Evolutionary conservation across 2,113 vertebrate genomes (phyloP), one percentile per base, ranked within the genome.

Genomic region (Xerus inauris): DNA sequence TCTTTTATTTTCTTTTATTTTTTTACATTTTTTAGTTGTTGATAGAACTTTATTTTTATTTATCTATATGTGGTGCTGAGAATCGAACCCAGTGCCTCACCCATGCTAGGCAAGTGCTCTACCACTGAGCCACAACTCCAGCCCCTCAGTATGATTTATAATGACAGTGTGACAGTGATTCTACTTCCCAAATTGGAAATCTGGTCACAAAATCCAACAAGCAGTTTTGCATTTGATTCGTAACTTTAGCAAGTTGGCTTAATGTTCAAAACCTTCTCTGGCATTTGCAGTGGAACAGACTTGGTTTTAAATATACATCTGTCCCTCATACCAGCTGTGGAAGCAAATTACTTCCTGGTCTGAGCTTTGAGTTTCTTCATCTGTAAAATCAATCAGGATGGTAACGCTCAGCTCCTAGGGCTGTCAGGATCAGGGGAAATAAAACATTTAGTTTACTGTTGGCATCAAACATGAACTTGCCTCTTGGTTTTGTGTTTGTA

Each of bases 221-320:
- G 57, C 76, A 65, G 73, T 85, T 87, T 95, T 87, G 4, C 49
- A 95, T 71, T 69, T 91, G 51, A 86, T 86, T 71, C 86, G 64
- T 95, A 49, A 80, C 89, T 91, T 86, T 28, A 91, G 64, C 54
- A 30, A 95, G 64, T 51, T 95, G 88, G 64, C 73, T 86, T 59
- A 73, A 80, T 81, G 38, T 54, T 81, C 30, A 65, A 87, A 81
- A 79, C 35, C 76, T 80, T n/a, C 20, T 64, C 51, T 64, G 59
- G 54, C 32, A 47, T 95, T 67, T 42, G 38, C 79, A 57, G 47
- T 45, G 59, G 40, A 86, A 45, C 62, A 86, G n/a, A 40, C 85
- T 87, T 79, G 49, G 73, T 86, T 86, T 93, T 54, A 77, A 93
- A 79, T 86, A 86, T 45, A 59, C 51, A 45, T 87, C 65, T 91